A percentile compares a stretch with the other conserved stretches of the same genome.
phyloP scores from a whole-genome alignment of 2,797 vertebrate species.

The Mus spretus region DNA sequence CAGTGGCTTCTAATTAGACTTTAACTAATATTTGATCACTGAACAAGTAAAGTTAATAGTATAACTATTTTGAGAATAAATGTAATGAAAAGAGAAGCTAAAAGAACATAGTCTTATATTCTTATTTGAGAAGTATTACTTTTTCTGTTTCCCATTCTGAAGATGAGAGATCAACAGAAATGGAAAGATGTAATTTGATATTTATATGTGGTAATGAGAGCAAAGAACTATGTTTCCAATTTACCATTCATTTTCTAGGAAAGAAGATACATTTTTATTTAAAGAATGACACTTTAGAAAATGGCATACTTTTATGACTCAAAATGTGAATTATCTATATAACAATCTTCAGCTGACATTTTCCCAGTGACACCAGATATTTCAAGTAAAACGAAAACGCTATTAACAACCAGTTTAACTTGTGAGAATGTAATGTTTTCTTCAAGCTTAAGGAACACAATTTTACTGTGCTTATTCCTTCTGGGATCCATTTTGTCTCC shows the following conservation, averaged over 20 bases:
- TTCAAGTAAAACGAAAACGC: neutral
- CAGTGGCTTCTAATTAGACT: no score
- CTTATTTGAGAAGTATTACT: neutral
- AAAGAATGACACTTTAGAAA: constrained; percentile 14
- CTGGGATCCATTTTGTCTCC: neutral
- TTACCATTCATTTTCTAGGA: constrained; percentile 23
- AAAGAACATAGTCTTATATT: neutral
- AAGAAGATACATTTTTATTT: neutral
- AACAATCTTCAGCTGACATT: constrained; percentile 2
- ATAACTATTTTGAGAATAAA: constrained; percentile 44
- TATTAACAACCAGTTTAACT: neutral
- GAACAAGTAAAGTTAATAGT: constrained; percentile 5
- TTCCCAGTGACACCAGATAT: neutral
- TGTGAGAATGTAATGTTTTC: neutral
- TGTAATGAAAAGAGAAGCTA: constrained; percentile 24
- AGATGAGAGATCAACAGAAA: neutral
- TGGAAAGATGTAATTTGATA: neutral
- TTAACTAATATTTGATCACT: neutral
- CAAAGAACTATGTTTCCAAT: neutral
- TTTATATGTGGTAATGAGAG: neutral
- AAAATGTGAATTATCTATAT: constrained; percentile 25
- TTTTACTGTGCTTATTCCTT: neutral
- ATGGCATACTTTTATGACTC: neutral
- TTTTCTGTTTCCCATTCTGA: constrained; percentile 36
- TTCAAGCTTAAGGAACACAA: neutral